Conservation (phyloP, 2,888 invertebrate genomes). For the Malthinus seriepunctatus region DNA sequence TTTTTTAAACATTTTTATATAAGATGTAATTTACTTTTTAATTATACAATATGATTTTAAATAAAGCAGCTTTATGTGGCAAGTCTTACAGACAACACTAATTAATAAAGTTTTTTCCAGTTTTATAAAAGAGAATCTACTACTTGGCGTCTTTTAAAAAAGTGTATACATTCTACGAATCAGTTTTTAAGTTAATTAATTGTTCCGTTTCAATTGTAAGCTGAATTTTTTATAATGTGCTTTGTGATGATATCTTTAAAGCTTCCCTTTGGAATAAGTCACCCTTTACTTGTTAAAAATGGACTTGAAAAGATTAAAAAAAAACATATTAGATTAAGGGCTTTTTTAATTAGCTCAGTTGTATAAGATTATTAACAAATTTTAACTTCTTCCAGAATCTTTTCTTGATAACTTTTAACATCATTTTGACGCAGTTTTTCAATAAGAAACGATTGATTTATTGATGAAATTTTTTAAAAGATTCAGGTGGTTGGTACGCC, state of each 20-base stretch:
- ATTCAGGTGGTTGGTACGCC: too few relatives aligned
- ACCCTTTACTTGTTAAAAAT: conserved; percentile 3
- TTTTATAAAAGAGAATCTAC: conserved; percentile 10
- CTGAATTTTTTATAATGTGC: conserved; percentile 17
- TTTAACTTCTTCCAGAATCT: background rate
- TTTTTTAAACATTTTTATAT: background rate
- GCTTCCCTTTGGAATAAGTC: conserved; percentile 4
- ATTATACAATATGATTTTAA: conserved; percentile 17
- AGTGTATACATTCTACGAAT: conserved; percentile 20
- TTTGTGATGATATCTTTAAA: conserved; percentile 13
- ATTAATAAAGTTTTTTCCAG: conserved; percentile 28
- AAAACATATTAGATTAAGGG: too few relatives aligned
- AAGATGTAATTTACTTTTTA: conserved; percentile 10
- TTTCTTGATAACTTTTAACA: too few relatives aligned
- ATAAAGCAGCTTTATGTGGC: conserved; percentile 22
- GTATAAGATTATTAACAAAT: background rate
- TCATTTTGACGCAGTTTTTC: too few relatives aligned
- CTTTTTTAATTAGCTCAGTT: background rate
- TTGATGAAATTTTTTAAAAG: too few relatives aligned
- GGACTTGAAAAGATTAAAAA: background rate
- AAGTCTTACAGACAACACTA: conserved; percentile 27
- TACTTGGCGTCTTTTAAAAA: conserved; percentile 18
- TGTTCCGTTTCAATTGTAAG: conserved; percentile 27
- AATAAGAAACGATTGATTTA: too few relatives aligned
- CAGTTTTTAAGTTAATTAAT: conserved; percentile 32